phyloP scores from a whole-genome alignment of 23 tunicate species.

The Trididemnum miniatum region DNA sequence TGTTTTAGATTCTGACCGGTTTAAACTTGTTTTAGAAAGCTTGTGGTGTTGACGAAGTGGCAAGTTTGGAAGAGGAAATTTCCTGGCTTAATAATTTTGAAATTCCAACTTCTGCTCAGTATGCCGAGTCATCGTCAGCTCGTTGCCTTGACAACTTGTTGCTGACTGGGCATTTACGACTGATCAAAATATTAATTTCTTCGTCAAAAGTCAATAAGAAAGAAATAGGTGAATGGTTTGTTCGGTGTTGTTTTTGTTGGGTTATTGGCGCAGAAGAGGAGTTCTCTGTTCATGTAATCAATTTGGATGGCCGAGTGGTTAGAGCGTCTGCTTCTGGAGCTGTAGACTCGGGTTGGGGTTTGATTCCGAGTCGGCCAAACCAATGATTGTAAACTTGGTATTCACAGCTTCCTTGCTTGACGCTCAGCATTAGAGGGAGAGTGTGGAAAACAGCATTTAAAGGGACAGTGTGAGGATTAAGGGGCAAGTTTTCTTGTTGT shows the following conservation, averaged over 20 bases:
- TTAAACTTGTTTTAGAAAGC: slow-evolving; percentile 35
- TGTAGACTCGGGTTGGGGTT: too few relatives aligned
- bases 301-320: too few relatives aligned
- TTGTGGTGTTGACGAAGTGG: slow-evolving; percentile 55
- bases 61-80: slow-evolving; percentile 62
- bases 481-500: too few relatives aligned
- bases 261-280: too few relatives aligned
- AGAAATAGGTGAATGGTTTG: slow-evolving; percentile 48
- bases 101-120: slow-evolving; percentile 48
- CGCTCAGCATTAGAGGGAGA: too few relatives aligned
- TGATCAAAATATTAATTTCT: slow-evolving; percentile 58
- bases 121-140: slow-evolving; percentile 65
- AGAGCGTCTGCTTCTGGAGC: too few relatives aligned
- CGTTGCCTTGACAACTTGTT: slow-evolving; percentile 68
- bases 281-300: too few relatives aligned
- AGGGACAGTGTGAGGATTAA: too few relatives aligned
- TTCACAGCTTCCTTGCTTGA: too few relatives aligned
- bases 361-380: too few relatives aligned
- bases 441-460: too few relatives aligned
- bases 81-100: slow-evolving; percentile 70
- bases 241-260: slow-evolving; percentile 1
- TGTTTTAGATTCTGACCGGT: background rate
- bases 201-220: slow-evolving; percentile 71
- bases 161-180: slow-evolving; percentile 73
- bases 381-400: too few relatives aligned